These are phyloP conservation scores for Teinopalpus imperialis DNA, from an alignment of 2,888 invertebrate species.

Conservation along the genomic window DNA sequence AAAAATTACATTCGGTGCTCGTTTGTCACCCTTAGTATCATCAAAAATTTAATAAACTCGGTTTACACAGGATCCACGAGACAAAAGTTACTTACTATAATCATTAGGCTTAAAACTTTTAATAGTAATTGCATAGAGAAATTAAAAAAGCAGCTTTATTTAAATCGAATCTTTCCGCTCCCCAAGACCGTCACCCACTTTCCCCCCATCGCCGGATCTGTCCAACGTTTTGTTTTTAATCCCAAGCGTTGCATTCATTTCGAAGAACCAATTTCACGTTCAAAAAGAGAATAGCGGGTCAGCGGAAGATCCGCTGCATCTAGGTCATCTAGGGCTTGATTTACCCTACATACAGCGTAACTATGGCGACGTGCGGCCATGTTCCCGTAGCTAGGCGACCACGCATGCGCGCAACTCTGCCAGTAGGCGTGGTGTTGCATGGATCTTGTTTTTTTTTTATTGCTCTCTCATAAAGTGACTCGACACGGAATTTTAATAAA, in stretches of 20 bases:
- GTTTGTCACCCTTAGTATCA: no score
- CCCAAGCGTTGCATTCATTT: not conserved
- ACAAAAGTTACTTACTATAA: no score
- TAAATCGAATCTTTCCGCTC: no score
- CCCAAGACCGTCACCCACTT: not conserved
- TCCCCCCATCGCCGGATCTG: not conserved
- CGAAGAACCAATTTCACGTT: conserved; percentile 9
- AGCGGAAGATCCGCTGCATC: conserved; percentile 17
- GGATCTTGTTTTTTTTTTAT: not conserved
- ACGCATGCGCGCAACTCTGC: conserved; percentile 46
- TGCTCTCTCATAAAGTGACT: no score
- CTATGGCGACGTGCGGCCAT: conserved; percentile 56
- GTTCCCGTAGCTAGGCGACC: conserved; percentile 52
- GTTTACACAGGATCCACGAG: no score
- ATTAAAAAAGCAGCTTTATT: no score
- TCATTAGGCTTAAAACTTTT: no score
- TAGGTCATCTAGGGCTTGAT: conserved; percentile 39
- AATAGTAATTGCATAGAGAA: no score
- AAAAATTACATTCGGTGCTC: no score
- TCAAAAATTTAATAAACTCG: no score
- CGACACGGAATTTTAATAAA: no score
- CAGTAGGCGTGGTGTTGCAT: conserved; percentile 21
- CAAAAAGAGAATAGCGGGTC: conserved; percentile 17
- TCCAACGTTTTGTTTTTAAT: not conserved
- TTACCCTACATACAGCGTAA: conserved; percentile 40